Conservation (phyloP, 2,113 vertebrate genomes). For the Meriones unguiculatus region DNA sequence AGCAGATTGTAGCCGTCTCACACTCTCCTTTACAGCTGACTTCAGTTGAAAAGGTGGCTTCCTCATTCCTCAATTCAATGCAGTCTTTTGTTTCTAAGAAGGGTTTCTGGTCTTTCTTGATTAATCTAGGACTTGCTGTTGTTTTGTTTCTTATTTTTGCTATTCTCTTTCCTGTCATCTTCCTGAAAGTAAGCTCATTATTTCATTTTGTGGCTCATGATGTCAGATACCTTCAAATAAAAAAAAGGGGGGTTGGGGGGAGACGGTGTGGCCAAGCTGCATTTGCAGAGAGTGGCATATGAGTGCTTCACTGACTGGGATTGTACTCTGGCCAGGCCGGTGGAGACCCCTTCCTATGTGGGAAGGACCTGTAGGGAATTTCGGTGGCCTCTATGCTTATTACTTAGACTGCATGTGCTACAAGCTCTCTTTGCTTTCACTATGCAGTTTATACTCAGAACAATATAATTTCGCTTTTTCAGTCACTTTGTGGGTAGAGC, state of each 20-base stretch:
- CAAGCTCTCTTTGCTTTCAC: background rate
- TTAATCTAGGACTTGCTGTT: background rate
- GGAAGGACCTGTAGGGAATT: background rate
- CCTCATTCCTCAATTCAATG: background rate
- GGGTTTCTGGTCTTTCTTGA: background rate
- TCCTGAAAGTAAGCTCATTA: background rate
- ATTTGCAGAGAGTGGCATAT: background rate
- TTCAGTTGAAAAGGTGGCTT: background rate
- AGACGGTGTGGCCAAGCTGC: background rate
- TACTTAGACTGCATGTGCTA: background rate
- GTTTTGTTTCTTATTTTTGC: background rate
- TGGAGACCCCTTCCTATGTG: background rate
- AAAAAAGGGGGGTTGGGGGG: too few species aligned
- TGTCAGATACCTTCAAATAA: background rate
- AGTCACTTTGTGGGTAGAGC: background rate
- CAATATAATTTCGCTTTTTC: background rate
- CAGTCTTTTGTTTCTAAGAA: background rate
- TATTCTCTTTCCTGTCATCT: background rate
- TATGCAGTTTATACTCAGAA: background rate
- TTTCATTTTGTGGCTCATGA: background rate
- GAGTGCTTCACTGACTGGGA: background rate
- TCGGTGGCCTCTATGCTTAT: background rate
- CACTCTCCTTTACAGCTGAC: background rate
- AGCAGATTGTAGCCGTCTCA: background rate
- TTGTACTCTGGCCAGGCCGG: background rate